Percentiles rank a stretch among this genome's conserved stretches.
Conservation (phyloP, 1,140 invertebrate genomes). For the Ephestia elutella region DNA sequence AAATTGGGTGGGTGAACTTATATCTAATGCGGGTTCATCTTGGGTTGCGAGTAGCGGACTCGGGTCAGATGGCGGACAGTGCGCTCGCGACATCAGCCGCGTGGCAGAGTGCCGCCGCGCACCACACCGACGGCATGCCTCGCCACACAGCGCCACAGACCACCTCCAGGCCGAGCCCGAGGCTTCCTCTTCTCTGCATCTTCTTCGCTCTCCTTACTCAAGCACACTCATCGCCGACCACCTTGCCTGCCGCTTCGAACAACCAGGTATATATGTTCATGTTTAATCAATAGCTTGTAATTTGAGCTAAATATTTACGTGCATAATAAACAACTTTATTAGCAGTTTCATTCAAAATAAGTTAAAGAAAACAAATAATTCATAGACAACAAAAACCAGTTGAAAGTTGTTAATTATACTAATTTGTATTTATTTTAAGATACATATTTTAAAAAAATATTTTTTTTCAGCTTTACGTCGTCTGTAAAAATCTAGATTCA, state of each 20-base stretch:
- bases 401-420: not conserved
- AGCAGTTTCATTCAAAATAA: no score
- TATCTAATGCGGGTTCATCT: slow-evolving; percentile 59
- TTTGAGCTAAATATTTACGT: no score
- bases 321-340: no score
- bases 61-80: slow-evolving; percentile 50
- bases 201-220: not conserved
- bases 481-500: slow-evolving; percentile 37
- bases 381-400: no score
- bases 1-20: slow-evolving; percentile 70
- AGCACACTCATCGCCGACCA: not conserved
- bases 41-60: slow-evolving; percentile 33
- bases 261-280: not conserved
- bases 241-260: not conserved
- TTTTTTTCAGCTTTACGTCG: slow-evolving; percentile 36
- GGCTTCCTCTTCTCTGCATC: not conserved
- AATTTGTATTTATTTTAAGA: not conserved
- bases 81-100: slow-evolving; percentile 25
- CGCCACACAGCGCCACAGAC: slow-evolving; percentile 18
- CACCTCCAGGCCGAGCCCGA: slow-evolving; percentile 10
- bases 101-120: slow-evolving; percentile 35
- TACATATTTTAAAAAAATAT: not conserved
- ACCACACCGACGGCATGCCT: slow-evolving; percentile 44
- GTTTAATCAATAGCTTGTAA: no score
- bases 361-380: no score